Evolutionary conservation across 2,797 vertebrate species (phyloP).

Genomic region (Furcifer pardalis): DNA sequence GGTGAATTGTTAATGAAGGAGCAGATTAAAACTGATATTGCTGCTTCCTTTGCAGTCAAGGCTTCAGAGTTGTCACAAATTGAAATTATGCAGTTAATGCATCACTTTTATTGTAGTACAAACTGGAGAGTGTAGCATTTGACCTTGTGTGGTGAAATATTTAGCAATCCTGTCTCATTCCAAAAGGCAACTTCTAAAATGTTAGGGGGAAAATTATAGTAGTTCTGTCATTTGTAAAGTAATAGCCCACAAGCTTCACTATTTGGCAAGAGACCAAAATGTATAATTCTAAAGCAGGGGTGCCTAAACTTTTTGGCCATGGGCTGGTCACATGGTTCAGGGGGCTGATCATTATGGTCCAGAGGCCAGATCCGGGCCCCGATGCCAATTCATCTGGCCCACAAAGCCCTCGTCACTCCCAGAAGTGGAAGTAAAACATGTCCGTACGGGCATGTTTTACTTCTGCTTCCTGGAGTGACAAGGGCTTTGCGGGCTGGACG

Average conservation of each 20-base stretch:
- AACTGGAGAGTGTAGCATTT: slow-evolving; percentile 36
- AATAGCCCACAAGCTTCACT: neutral
- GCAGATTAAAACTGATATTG: slow-evolving; percentile 37
- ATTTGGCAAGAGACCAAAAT: slow-evolving; percentile 1
- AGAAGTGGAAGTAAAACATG: too few relatives aligned
- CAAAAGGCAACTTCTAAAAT: slow-evolving; percentile 1
- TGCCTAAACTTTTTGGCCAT: too few relatives aligned
- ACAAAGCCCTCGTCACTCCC: too few relatives aligned
- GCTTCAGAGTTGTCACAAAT: slow-evolving; percentile 20
- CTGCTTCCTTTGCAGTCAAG: slow-evolving; percentile 33
- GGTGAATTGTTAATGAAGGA: neutral
- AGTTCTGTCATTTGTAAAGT: accelerated
- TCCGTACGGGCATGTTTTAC: too few relatives aligned
- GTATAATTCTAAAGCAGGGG: too few relatives aligned
- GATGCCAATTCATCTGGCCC: too few relatives aligned
- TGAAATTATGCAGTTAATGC: slow-evolving; percentile 39
- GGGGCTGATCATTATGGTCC: too few relatives aligned
- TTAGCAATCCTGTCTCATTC: neutral
- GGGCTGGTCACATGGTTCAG: too few relatives aligned
- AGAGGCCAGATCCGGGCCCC: too few relatives aligned
- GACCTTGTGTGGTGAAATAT: neutral
- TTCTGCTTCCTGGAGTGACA: too few relatives aligned
- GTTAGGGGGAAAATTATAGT: slow-evolving; percentile 21
- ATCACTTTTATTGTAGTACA: neutral
- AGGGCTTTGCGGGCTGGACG: too few relatives aligned